Evolutionary conservation across 2,797 vertebrate genomes (phyloP).

Genomic region (Euthynnus affinis): DNA sequence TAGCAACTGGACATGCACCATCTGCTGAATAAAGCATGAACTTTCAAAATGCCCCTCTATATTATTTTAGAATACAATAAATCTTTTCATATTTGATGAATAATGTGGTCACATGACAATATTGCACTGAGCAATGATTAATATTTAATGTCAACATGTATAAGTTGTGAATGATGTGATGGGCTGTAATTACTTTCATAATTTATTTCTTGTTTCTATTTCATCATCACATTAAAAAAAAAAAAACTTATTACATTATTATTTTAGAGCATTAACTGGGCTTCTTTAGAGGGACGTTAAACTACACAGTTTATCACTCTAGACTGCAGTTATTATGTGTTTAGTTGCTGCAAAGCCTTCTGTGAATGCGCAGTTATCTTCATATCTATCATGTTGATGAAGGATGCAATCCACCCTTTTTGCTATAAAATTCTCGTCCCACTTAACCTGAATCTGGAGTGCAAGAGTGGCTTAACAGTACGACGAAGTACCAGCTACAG

Average conservation of each 20-base stretch:
- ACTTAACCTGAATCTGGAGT: constrained; percentile 38
- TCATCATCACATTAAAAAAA: constrained; percentile 20
- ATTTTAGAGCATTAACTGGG: constrained; percentile 27
- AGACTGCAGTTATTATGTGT: constrained; percentile 8
- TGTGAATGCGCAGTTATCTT: constrained; percentile 17
- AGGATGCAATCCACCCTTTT: constrained; percentile 27
- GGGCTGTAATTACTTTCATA: constrained; percentile 17
- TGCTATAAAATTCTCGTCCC: constrained; percentile 17
- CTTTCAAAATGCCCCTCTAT: constrained; percentile 9
- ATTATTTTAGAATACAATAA: not conserved
- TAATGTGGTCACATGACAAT: constrained; percentile 2
- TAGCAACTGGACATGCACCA: constrained; percentile 8
- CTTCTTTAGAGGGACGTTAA: constrained; percentile 39
- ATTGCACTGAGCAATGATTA: constrained; percentile 12
- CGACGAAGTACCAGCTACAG: constrained; percentile 34
- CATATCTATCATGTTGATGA: constrained; percentile 32
- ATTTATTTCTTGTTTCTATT: not conserved
- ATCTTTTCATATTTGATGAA: not conserved
- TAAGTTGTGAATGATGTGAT: constrained; percentile 20
- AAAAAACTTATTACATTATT: constrained; percentile 10
- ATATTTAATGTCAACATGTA: constrained; percentile 17
- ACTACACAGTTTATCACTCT: constrained; percentile 29
- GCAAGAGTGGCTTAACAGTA: constrained; percentile 22
- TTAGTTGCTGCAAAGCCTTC: constrained; percentile 39
- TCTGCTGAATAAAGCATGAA: not conserved